Percentiles rank a stretch among this genome's conserved stretches.
Conservation (phyloP, 2,888 invertebrate genomes). For the Tinea semifulvella region DNA sequence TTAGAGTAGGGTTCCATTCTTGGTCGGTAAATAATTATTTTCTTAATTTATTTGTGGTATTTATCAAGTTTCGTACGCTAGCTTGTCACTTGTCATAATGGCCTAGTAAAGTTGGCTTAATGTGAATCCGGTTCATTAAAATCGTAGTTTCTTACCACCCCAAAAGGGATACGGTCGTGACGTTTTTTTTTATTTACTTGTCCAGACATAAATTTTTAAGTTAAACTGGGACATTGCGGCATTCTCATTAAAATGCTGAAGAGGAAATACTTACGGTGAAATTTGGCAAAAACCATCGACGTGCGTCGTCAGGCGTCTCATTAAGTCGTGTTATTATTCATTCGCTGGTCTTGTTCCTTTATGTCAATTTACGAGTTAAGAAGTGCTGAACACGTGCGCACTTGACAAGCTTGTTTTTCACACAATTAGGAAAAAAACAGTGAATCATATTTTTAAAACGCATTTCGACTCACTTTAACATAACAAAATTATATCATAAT, state of each 20-base stretch:
- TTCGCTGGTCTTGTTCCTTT: slow-evolving; percentile 29
- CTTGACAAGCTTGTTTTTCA: slow-evolving; percentile 6
- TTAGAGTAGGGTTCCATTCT: too few relatives aligned
- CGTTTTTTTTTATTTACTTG: background rate
- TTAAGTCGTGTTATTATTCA: slow-evolving; percentile 37
- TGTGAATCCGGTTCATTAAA: too few relatives aligned
- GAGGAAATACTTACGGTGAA: slow-evolving; percentile 12
- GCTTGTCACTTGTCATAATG: too few relatives aligned
- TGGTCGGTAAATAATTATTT: too few relatives aligned
- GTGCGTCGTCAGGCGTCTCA: slow-evolving; percentile 27
- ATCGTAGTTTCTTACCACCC: too few relatives aligned
- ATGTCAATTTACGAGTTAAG: slow-evolving; percentile 22
- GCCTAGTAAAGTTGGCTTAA: too few relatives aligned
- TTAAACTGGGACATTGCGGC: background rate
- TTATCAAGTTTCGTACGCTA: too few relatives aligned
- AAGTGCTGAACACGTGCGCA: slow-evolving; percentile 20
- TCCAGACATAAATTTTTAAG: slow-evolving; percentile 2
- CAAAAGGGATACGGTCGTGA: too few relatives aligned
- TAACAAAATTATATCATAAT: background rate
- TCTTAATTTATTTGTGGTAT: too few relatives aligned
- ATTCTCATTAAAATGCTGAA: slow-evolving; percentile 8
- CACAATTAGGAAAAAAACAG: slow-evolving; percentile 10
- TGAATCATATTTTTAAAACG: background rate
- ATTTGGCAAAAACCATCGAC: slow-evolving; percentile 12
- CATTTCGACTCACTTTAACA: background rate